Percentiles rank a stretch among this genome's conserved stretches.
Conservation (phyloP, 2,113 vertebrate genomes). For the Anarhynchus alexandrinus region DNA sequence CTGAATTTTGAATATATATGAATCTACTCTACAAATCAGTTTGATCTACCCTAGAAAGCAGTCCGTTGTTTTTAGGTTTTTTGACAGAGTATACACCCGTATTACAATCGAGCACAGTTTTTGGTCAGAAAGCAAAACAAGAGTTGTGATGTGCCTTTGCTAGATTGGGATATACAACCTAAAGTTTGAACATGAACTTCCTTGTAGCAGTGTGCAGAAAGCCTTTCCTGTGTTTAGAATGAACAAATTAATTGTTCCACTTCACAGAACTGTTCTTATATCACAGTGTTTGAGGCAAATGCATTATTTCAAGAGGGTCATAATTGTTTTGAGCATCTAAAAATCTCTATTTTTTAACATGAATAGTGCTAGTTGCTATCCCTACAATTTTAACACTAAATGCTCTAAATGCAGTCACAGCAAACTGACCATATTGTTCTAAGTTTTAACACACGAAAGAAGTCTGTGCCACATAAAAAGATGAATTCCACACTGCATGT, state of each 20-base stretch:
- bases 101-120: slow-evolving; percentile 62
- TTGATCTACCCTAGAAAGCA: background rate
- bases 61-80: background rate
- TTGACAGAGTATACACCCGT: slow-evolving; percentile 45
- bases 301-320: slow-evolving; percentile 6
- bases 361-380: background rate
- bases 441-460: background rate
- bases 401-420: slow-evolving; percentile 18
- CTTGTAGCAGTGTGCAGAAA: slow-evolving; percentile 12
- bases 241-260: background rate
- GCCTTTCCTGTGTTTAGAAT: background rate
- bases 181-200: background rate
- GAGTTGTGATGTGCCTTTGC: slow-evolving; percentile 3
- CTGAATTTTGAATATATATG: slow-evolving; percentile 41
- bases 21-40: slow-evolving; percentile 34
- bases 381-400: background rate
- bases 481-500: background rate
- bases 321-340: background rate
- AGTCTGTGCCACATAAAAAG: background rate
- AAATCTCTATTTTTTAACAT: background rate
- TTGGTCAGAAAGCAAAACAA: slow-evolving; percentile 54
- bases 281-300: slow-evolving; percentile 72
- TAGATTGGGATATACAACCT: background rate
- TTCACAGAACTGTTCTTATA: slow-evolving; percentile 24
- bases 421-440: background rate